phyloP scores from a whole-genome alignment of 2,113 vertebrate genomes.

The Oceanodroma tethys region DNA sequence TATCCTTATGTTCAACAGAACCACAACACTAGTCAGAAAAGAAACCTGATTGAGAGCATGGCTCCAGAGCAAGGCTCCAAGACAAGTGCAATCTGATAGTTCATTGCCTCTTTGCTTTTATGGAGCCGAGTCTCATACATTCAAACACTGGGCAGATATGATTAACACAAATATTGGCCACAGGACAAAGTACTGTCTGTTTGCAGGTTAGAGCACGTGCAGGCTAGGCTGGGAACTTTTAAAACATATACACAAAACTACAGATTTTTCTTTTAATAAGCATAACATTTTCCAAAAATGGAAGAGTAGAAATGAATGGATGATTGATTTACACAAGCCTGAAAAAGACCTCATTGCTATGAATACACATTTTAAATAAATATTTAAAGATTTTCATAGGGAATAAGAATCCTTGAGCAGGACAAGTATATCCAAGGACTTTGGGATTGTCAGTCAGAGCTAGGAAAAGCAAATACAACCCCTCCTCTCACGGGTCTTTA shows the following conservation, averaged over 20 bases:
- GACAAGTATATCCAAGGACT: neutral
- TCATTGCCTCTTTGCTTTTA: neutral
- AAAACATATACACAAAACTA: neutral
- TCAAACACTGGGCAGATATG: neutral
- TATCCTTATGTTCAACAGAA: neutral
- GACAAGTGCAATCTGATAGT: neutral
- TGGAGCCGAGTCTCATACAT: fast-evolving
- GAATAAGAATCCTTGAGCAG: neutral
- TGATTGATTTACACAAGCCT: neutral
- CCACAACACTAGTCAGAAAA: neutral
- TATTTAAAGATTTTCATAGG: fast-evolving
- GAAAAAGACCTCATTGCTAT: fast-evolving
- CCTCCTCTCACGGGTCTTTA: neutral
- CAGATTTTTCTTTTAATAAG: neutral
- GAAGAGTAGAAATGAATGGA: neutral
- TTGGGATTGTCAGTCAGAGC: neutral
- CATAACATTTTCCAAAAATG: fast-evolving
- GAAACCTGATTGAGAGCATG: neutral
- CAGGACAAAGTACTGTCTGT: neutral
- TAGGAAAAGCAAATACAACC: neutral
- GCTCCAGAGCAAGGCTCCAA: neutral
- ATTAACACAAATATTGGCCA: neutral
- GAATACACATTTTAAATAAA: neutral
- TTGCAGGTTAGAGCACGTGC: neutral
- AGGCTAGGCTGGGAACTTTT: neutral